Conservation (phyloP, 2,113 vertebrate genomes). For the Pseudonaja textilis region DNA sequence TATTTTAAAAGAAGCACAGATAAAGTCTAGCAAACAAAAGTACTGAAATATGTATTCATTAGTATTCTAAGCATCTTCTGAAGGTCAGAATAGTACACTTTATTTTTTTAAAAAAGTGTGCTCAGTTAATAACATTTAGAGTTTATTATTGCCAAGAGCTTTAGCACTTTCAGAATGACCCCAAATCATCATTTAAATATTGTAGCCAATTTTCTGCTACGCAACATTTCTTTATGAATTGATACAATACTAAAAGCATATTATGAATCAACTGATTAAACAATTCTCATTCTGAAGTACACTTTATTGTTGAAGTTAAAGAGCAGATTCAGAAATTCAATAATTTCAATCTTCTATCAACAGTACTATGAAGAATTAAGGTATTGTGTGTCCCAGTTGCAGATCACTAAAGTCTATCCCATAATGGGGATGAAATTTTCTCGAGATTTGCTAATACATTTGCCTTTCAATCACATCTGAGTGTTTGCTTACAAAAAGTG, state of each 20-base stretch:
- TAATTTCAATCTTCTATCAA: constrained; percentile 72
- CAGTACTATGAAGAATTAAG: constrained; percentile 63
- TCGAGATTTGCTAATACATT: constrained; percentile 65
- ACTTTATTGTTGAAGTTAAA: constrained; percentile 80
- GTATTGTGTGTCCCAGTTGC: constrained; percentile 72
- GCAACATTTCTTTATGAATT: neutral
- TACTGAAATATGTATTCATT: too few relatives aligned
- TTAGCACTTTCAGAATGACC: neutral
- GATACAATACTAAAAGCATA: neutral
- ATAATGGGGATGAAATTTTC: constrained; percentile 42
- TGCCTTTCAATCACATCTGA: constrained; percentile 63
- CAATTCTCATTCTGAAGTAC: constrained; percentile 78
- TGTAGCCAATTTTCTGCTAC: neutral
- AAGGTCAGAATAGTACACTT: neutral
- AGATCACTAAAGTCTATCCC: constrained; percentile 63
- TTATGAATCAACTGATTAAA: constrained; percentile 76
- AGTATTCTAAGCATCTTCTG: neutral
- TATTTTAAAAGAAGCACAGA: neutral
- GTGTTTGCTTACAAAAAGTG: constrained; percentile 60
- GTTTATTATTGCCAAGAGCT: neutral
- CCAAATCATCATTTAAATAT: neutral
- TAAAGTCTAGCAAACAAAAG: neutral
- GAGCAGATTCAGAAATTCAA: constrained; percentile 71
- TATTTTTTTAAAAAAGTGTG: neutral
- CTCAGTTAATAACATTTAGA: neutral